Percentiles rank a stretch among this genome's conserved stretches.
These are phyloP conservation scores for Selene dorsalis DNA, from an alignment of 2,797 vertebrate genomes.

Conservation along the genomic window DNA sequence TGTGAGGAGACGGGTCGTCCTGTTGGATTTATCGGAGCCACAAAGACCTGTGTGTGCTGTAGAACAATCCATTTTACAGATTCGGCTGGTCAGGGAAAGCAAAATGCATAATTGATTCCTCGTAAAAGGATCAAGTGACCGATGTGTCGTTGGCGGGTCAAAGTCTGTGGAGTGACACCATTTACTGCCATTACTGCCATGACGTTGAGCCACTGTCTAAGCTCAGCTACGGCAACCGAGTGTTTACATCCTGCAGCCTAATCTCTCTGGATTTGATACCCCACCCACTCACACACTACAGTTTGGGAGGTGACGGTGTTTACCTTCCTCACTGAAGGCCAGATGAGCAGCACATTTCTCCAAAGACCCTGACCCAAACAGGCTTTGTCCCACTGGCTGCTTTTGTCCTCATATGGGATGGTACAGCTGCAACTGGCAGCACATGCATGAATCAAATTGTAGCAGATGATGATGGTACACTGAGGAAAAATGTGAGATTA, in stretches of 20 bases:
- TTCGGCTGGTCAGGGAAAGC: conserved; percentile 12
- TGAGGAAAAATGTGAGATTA: conserved; percentile 12
- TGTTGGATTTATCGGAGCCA: not conserved
- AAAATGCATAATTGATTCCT: conserved; percentile 59
- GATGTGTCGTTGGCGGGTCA: conserved; percentile 35
- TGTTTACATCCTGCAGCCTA: conserved; percentile 38
- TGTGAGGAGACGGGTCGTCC: not conserved
- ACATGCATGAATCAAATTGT: not conserved
- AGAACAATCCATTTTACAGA: conserved; percentile 8
- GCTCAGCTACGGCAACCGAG: not conserved
- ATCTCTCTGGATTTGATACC: not conserved
- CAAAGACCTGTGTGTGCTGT: not conserved
- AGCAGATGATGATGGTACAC: not conserved
- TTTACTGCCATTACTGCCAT: not conserved
- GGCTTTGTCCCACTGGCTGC: conserved; percentile 35
- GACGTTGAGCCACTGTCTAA: not conserved
- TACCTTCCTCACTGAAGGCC: conserved; percentile 14
- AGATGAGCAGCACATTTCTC: conserved; percentile 49
- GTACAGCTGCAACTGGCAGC: conserved; percentile 11
- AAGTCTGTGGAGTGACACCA: conserved; percentile 17
- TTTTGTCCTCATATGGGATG: conserved; percentile 25
- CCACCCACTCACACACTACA: conserved; percentile 22
- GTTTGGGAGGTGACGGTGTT: conserved; percentile 37
- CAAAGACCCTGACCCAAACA: conserved; percentile 45
- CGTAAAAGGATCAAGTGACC: conserved; percentile 49